A percentile compares a stretch with the other conserved stretches of the same genome.
Evolutionary conservation across 2,113 vertebrate genomes (phyloP).

Genomic region (Varanus komodoensis): DNA sequence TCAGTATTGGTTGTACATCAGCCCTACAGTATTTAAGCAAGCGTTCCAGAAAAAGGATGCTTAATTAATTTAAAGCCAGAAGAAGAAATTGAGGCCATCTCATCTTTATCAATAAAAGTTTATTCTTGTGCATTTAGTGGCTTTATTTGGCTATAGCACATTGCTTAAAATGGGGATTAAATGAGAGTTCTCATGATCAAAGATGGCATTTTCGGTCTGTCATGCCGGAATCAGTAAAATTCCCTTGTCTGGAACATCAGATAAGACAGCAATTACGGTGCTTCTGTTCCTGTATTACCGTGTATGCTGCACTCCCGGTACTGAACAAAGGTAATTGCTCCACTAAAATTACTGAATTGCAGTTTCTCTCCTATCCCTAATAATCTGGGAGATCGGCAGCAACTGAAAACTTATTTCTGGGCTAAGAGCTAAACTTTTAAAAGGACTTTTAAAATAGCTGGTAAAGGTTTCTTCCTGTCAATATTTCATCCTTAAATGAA

Average conservation of each 20-base stretch:
- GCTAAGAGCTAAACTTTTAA: not conserved
- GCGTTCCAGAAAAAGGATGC: not conserved
- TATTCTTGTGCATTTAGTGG: not conserved
- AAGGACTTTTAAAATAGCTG: not conserved
- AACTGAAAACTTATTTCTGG: not conserved
- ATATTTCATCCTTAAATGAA: not conserved
- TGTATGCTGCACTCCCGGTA: not conserved
- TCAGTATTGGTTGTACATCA: not conserved
- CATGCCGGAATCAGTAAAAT: not conserved
- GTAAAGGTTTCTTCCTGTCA: not conserved
- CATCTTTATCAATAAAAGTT: not conserved
- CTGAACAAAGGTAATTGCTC: constrained; percentile 5
- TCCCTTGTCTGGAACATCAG: constrained; percentile 19
- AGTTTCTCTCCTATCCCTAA: not conserved
- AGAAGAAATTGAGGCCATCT: not conserved
- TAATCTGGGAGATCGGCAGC: not conserved
- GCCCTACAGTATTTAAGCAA: not conserved
- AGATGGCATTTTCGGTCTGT: constrained; percentile 1
- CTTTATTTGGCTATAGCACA: not conserved
- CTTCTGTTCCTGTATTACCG: not conserved
- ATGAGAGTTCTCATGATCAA: not conserved
- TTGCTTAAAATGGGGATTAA: not conserved
- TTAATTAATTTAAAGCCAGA: not conserved
- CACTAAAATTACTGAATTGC: accelerated
- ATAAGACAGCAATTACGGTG: not conserved